Evolutionary conservation across 2,113 vertebrate species (phyloP).

Genomic region (Pantherophis guttatus): DNA sequence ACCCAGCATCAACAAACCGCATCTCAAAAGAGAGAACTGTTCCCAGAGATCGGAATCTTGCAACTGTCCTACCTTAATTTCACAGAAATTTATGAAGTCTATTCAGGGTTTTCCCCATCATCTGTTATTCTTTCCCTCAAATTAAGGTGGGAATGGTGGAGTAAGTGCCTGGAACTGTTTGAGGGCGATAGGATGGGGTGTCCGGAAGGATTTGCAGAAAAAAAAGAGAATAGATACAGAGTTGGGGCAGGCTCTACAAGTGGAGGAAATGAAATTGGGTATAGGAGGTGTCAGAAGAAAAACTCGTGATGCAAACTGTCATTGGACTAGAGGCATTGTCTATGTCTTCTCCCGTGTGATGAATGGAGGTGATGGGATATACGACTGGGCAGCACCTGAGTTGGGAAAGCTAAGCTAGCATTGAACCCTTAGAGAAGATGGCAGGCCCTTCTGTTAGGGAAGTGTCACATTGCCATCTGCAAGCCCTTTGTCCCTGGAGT

Average conservation of each 20-base stretch:
- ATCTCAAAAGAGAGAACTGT: background rate
- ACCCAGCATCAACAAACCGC: background rate
- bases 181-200: background rate
- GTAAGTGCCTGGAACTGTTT: background rate
- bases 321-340: background rate
- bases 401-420: background rate
- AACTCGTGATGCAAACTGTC: background rate
- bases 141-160: background rate
- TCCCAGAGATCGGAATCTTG: background rate
- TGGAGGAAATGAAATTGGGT: slow-evolving; percentile 21
- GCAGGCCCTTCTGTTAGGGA: background rate
- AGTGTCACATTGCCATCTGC: background rate
- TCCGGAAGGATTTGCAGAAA: background rate
- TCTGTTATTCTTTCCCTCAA: background rate
- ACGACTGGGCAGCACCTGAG: background rate
- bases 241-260: background rate
- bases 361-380: background rate
- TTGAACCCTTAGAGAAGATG: background rate
- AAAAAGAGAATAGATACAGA: slow-evolving; percentile 19
- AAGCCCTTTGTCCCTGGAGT: background rate
- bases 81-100: background rate
- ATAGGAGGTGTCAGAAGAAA: slow-evolving; percentile 3
- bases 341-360: background rate
- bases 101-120: background rate
- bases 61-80: background rate